Evolutionary conservation across 2,797 vertebrate species (phyloP).

Genomic region (Crax fasciolata): DNA sequence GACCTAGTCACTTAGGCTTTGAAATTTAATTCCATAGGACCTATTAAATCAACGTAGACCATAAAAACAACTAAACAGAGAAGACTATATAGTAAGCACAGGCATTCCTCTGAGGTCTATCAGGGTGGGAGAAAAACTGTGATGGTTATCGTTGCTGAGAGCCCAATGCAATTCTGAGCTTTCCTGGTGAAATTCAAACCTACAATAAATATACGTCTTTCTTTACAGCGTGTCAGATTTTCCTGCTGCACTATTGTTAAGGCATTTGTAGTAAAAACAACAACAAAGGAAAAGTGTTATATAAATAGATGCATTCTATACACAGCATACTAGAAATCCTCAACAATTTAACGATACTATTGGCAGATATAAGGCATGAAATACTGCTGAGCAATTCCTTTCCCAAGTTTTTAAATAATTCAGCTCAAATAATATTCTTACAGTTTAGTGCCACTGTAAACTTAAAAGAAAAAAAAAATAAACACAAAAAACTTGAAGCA

Average conservation of each 20-base stretch:
- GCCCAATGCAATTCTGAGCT: neutral
- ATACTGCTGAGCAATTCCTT: neutral
- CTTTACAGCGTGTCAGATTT: neutral
- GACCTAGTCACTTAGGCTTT: neutral
- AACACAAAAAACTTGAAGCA: neutral
- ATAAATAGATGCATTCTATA: neutral
- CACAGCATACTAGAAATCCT: neutral
- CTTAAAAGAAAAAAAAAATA: neutral
- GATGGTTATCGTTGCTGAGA: neutral
- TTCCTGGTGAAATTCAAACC: slow-evolving; percentile 4
- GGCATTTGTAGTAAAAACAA: neutral
- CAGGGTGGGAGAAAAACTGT: neutral
- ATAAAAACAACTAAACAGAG: neutral
- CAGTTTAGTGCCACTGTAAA: neutral
- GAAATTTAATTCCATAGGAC: neutral
- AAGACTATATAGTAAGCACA: neutral
- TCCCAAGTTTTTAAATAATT: neutral
- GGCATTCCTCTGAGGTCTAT: neutral
- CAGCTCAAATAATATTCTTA: neutral
- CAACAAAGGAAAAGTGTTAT: neutral
- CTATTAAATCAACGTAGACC: neutral
- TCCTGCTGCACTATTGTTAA: neutral
- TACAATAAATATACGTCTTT: neutral
- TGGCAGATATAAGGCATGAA: neutral
- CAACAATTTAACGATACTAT: neutral